Base-by-base conservation (phyloP, 1,140 invertebrate genomes). In the Platyura marginata region DNA sequence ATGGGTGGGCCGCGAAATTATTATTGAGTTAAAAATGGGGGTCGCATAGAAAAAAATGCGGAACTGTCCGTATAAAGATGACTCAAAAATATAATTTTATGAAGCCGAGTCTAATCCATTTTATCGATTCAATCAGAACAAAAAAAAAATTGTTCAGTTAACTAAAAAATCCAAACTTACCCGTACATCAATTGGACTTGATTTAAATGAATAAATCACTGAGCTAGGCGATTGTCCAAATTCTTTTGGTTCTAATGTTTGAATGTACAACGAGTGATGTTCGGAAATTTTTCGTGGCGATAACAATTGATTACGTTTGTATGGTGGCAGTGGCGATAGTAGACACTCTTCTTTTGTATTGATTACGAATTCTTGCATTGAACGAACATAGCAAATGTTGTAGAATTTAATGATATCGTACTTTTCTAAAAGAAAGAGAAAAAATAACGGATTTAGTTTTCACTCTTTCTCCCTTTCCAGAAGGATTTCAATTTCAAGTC, bases 351-450 rank as follows among this genome's bases (percentile, higher is more conserved):
- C 63, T 38, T n/a, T 18, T 6, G 36, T 18, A 46, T 76, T 75
- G 20, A 83, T 61, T 38, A 80, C 84, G 63, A 88, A 88, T 34
- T 74, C 72, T 49, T 84, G 79, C 52, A 93, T 77, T 53, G 74
- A 73, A 42, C 74, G 75, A 19, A 93, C 81, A 63, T 85, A 93
- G 32, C 89, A 78, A 40, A 72, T 74, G 56, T 96, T 96, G 56
- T 97, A 96, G 57, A 96, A 97, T 54, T 81, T 75, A 37, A 96
- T 96, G 40, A 96, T 70, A 68, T 95, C 90, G 5, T 83, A 86
- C 46, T 82, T 67, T 48, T 74, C 69, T 44, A 49, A 71, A 43
- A 41, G 37, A 34, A 38, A 42, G 44, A 10, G 44, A 34, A 19
- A 42, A 40, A 18, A 29, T 21, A 34, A 45, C 38, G n/a, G n/a